Conservation (phyloP, 1,140 invertebrate species). For the Oryctes rhinoceros region DNA sequence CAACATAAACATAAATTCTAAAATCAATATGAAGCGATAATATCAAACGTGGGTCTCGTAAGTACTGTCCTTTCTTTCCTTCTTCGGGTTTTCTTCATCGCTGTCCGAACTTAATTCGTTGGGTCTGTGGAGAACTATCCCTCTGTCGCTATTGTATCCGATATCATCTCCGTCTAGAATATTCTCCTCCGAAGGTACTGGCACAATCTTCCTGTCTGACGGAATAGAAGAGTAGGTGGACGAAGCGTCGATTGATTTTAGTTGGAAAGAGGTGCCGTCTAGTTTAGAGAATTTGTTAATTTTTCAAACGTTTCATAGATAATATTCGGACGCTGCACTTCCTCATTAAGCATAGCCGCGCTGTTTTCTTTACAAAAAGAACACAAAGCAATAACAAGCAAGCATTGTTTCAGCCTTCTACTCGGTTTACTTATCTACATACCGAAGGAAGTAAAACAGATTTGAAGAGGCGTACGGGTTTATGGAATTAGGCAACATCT, state of each 20-base stretch:
- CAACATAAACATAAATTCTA: neutral
- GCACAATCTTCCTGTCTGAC: neutral
- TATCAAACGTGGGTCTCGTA: conserved; percentile 19
- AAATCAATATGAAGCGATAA: neutral
- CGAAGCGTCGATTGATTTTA: neutral
- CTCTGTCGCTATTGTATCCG: conserved; percentile 24
- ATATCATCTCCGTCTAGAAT: neutral
- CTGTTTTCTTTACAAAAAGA: too few species aligned
- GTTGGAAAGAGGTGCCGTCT: neutral
- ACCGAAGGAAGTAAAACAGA: too few species aligned
- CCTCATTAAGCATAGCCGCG: too few species aligned
- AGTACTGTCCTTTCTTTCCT: neutral
- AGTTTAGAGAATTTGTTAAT: neutral
- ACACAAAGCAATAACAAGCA: too few species aligned
- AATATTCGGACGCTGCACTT: too few species aligned
- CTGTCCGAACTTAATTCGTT: conserved; percentile 12
- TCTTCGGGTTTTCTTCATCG: neutral
- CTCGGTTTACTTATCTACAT: too few species aligned
- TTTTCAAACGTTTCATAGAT: neutral
- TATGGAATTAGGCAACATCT: too few species aligned
- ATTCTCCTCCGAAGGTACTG: neutral
- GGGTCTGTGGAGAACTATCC: neutral
- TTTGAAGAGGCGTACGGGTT: too few species aligned
- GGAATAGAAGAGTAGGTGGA: neutral
- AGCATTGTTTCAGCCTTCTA: too few species aligned